Evolutionary conservation across 2,113 vertebrate genomes (phyloP).

Genomic region (Aramus guarauna): DNA sequence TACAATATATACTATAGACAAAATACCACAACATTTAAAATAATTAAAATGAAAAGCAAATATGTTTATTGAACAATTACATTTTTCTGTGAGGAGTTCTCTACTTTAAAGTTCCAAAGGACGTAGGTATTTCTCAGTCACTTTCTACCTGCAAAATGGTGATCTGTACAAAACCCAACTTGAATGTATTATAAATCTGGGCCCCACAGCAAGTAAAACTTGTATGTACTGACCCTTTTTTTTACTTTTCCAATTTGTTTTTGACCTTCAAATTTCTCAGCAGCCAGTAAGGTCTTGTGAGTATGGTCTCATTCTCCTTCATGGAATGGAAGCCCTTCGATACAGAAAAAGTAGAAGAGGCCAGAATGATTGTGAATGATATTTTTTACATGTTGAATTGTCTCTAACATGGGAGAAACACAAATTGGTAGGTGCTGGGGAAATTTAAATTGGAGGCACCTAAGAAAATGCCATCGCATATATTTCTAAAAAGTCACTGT

Average conservation of each 20-base stretch:
- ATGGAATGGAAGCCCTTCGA: not conserved
- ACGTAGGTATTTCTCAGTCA: not conserved
- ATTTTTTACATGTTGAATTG: not conserved
- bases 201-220: not conserved
- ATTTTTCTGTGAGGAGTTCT: not conserved
- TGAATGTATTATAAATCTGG: not conserved
- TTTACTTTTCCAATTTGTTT: constrained; percentile 20
- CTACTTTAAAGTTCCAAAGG: not conserved
- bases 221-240: not conserved
- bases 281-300: not conserved
- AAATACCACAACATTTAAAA: constrained; percentile 60
- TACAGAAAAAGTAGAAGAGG: not conserved
- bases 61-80: constrained; percentile 4
- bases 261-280: constrained; percentile 29
- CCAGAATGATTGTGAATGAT: not conserved
- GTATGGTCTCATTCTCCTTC: not conserved
- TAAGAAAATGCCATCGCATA: constrained; percentile 2
- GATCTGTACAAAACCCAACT: constrained; percentile 19
- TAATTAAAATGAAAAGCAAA: constrained; percentile 31
- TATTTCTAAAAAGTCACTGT: constrained; percentile 3
- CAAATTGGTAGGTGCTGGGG: not conserved
- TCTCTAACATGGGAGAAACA: not conserved
- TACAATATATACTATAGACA: constrained; percentile 49
- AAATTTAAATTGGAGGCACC: constrained; percentile 32
- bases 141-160: constrained; percentile 13